Conservation (phyloP, 2,113 vertebrate genomes). For the Channa argus region DNA sequence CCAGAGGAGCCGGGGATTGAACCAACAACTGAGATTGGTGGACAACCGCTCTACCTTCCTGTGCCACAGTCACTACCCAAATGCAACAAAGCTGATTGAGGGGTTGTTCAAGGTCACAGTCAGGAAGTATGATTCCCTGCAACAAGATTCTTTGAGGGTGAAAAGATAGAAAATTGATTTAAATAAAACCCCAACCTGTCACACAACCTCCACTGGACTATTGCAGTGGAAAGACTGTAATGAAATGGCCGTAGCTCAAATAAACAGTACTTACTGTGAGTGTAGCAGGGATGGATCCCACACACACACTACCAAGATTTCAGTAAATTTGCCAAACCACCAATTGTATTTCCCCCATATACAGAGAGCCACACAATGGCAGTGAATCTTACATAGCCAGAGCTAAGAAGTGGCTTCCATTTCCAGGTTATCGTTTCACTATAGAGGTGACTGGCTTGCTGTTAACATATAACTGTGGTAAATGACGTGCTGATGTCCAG, state of each 20-base stretch:
- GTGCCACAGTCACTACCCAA: no score
- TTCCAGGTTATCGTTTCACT: conserved; percentile 27
- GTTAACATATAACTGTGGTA: conserved; percentile 27
- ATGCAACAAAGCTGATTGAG: neutral
- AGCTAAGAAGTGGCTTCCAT: conserved; percentile 42
- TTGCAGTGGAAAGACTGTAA: conserved; percentile 9
- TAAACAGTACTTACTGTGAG: conserved; percentile 43
- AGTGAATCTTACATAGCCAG: conserved; percentile 32
- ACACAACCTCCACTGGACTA: neutral
- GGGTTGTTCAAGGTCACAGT: conserved; percentile 27
- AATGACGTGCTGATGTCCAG: conserved; percentile 25
- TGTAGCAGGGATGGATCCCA: conserved; percentile 36
- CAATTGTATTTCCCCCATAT: conserved; percentile 53
- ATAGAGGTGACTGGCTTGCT: conserved; percentile 51
- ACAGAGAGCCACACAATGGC: conserved; percentile 60
- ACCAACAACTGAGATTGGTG: no score
- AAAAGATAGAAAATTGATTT: conserved; percentile 45
- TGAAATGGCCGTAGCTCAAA: conserved; percentile 38
- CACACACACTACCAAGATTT: conserved; percentile 28
- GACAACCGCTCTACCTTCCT: no score
- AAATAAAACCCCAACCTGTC: conserved; percentile 38
- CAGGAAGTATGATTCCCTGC: neutral
- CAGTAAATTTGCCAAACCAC: conserved; percentile 40
- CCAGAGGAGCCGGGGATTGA: no score
- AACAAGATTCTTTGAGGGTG: conserved; percentile 6